These are phyloP conservation scores for Bombyx mandarina DNA, from an alignment of 1,140 invertebrate species.

Conservation along the genomic window DNA sequence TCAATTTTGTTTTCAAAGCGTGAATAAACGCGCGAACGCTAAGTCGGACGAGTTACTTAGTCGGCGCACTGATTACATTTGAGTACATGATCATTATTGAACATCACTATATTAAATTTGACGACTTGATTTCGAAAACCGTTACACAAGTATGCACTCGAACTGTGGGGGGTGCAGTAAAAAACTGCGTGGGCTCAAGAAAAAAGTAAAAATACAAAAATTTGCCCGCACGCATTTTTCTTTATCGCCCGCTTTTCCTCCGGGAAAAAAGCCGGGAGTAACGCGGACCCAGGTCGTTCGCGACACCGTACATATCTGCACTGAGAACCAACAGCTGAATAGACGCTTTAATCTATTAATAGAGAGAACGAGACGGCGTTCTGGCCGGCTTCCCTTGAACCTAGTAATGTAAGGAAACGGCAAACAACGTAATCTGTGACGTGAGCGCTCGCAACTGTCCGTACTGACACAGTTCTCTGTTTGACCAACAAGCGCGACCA, in stretches of 20 bases:
- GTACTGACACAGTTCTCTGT: constrained; percentile 63
- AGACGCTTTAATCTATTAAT: constrained; percentile 63
- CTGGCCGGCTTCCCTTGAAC: constrained; percentile 67
- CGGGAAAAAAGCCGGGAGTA: constrained; percentile 20
- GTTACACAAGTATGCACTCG: constrained; percentile 46
- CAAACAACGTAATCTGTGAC: constrained; percentile 51
- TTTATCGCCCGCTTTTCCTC: constrained; percentile 18
- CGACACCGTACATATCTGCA: constrained; percentile 60
- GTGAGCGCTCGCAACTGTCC: constrained; percentile 52
- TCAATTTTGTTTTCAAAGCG: constrained; percentile 63
- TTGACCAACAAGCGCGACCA: constrained; percentile 51
- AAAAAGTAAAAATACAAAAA: too few relatives aligned
- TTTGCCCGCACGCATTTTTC: constrained; percentile 11
- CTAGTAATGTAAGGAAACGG: constrained; percentile 41
- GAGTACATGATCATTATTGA: constrained; percentile 39
- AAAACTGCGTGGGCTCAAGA: constrained; percentile 26
- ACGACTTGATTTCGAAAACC: constrained; percentile 35
- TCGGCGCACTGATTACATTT: constrained; percentile 21
- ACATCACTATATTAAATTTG: constrained; percentile 30
- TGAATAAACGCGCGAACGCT: constrained; percentile 21
- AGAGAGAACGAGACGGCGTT: constrained; percentile 61
- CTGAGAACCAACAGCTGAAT: constrained; percentile 61
- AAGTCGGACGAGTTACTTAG: too few relatives aligned
- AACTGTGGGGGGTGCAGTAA: constrained; percentile 40
- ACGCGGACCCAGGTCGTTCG: constrained; percentile 42